These are phyloP conservation scores for Oncopodura yosiiana DNA, from an alignment of 1,140 invertebrate species.

Conservation along the genomic window DNA sequence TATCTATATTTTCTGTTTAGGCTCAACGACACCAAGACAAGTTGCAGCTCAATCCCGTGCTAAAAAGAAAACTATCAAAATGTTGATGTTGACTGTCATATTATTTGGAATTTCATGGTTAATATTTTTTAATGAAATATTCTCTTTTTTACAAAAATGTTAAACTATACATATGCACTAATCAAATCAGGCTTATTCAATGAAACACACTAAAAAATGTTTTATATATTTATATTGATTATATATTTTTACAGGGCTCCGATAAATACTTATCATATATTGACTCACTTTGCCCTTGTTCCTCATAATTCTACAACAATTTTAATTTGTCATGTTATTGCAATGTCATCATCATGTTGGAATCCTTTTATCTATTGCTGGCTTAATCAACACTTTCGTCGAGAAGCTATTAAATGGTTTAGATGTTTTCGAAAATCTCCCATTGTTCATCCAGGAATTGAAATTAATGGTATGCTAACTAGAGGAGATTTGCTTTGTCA, in stretches of 20 bases:
- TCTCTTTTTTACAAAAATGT: too few species aligned
- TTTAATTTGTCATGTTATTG: constrained; percentile 42
- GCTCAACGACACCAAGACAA: constrained; percentile 38
- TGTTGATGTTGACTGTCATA: constrained; percentile 46
- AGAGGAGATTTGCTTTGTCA: constrained; percentile 8
- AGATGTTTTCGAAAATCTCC: constrained; percentile 25
- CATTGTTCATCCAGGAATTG: constrained; percentile 21
- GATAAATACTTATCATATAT: constrained; percentile 43
- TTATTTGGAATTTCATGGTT: constrained; percentile 47
- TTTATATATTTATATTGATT: too few species aligned
- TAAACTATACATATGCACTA: too few species aligned
- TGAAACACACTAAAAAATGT: too few species aligned
- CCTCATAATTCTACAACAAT: constrained; percentile 39
- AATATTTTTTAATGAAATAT: too few species aligned
- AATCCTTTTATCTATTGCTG: constrained; percentile 50
- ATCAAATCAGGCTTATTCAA: too few species aligned
- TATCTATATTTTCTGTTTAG: constrained; percentile 22
- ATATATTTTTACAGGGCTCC: too few species aligned
- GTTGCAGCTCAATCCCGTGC: constrained; percentile 32
- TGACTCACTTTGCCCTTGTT: constrained; percentile 39
- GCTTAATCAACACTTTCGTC: constrained; percentile 44
- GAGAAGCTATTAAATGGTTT: constrained; percentile 37
- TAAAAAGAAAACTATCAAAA: constrained; percentile 45
- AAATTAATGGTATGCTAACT: constrained; percentile 28
- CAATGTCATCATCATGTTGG: constrained; percentile 47